A percentile compares a stretch with the other conserved stretches of the same genome.
These are phyloP conservation scores for Varanus komodoensis DNA, from an alignment of 2,113 vertebrate genomes.

Conservation along the genomic window DNA sequence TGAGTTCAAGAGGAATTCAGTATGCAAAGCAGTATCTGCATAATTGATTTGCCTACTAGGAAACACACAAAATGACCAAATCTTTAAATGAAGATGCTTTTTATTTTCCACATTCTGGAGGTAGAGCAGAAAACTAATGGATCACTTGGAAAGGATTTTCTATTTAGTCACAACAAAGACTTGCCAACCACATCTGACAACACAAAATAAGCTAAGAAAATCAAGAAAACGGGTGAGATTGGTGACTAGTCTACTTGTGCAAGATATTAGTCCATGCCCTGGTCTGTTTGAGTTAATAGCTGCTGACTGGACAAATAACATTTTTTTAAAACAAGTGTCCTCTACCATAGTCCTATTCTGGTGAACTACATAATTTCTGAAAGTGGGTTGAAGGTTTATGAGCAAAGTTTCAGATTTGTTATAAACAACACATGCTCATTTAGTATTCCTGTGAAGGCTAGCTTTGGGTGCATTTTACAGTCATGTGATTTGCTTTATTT, in stretches of 20 bases:
- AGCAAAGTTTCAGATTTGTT: background rate
- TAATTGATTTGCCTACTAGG: conserved; percentile 25
- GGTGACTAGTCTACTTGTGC: background rate
- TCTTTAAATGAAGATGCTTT: conserved; percentile 21
- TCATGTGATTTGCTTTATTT: background rate
- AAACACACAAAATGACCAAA: conserved; percentile 25
- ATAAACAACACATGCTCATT: background rate
- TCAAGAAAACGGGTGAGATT: background rate
- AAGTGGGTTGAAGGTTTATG: background rate
- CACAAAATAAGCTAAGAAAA: background rate
- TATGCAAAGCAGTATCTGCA: background rate
- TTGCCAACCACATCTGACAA: background rate
- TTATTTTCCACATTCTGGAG: background rate
- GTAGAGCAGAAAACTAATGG: conserved; percentile 9
- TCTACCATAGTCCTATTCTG: background rate
- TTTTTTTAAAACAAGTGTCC: background rate
- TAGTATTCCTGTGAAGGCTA: background rate
- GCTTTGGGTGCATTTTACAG: background rate
- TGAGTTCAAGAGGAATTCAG: background rate
- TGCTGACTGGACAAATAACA: background rate
- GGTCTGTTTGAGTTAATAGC: background rate
- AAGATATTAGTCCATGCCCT: background rate
- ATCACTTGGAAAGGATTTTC: background rate
- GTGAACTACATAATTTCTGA: background rate
- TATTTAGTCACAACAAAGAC: conserved; percentile 2